Conservation (phyloP, 2,113 vertebrate species). For the Aspidoscelis tigris region DNA sequence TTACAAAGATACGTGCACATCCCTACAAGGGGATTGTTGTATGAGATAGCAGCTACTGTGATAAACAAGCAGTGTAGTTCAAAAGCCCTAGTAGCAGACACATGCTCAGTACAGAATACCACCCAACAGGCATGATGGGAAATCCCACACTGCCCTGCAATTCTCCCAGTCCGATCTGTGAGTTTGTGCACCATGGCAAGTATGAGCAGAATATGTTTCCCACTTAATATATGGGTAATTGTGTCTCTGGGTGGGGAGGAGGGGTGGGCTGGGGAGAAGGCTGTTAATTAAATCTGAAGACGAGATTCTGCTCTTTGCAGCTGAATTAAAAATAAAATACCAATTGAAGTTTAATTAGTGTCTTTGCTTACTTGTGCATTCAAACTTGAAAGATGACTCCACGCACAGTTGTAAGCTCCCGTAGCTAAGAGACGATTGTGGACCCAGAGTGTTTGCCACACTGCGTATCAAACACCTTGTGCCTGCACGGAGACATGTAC, state of each 20-base stretch:
- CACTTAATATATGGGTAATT: constrained; percentile 67
- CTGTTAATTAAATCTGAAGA: constrained; percentile 81
- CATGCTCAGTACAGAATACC: not conserved
- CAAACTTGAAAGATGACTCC: constrained; percentile 79
- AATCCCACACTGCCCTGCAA: constrained; percentile 8
- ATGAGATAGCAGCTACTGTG: no score
- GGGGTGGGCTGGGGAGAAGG: constrained; percentile 42
- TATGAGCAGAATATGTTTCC: constrained; percentile 59
- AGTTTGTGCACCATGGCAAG: not conserved
- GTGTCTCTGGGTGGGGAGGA: constrained; percentile 57
- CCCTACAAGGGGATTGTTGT: no score
- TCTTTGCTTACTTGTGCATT: constrained; percentile 78
- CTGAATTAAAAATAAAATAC: constrained; percentile 80
- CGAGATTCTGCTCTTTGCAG: constrained; percentile 73
- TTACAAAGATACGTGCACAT: no score
- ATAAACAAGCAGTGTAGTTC: no score
- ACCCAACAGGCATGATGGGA: not conserved
- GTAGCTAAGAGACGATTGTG: constrained; percentile 73
- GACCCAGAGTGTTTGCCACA: constrained; percentile 70
- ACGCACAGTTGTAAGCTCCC: constrained; percentile 73
- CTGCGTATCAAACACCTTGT: constrained; percentile 67
- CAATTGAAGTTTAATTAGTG: constrained; percentile 83
- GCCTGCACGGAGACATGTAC: constrained; percentile 59
- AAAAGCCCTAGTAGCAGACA: no score
- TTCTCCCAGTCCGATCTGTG: constrained; percentile 32